Conservation (phyloP, 1,140 invertebrate genomes). For the Ceratosolen fusciceps region DNA sequence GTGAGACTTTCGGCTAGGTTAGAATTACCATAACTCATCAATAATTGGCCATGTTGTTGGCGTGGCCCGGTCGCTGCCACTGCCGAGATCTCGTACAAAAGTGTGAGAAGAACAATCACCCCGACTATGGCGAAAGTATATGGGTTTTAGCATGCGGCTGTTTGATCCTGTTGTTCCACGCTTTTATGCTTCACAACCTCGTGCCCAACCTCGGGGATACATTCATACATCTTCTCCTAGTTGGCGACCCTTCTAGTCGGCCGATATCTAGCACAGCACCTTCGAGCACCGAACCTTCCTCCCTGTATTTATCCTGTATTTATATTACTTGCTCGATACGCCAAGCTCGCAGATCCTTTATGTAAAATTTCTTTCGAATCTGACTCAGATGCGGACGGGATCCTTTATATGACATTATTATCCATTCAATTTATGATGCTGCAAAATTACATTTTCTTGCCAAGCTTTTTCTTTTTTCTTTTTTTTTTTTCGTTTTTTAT, state of each 20-base stretch:
- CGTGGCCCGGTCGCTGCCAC: neutral
- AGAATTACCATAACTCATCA: constrained; percentile 49
- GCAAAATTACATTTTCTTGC: neutral
- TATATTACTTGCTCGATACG: neutral
- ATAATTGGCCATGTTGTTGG: constrained; percentile 33
- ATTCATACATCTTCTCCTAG: constrained; percentile 2
- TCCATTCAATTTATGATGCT: neutral
- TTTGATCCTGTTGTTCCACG: constrained; percentile 9
- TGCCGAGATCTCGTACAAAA: constrained; percentile 23
- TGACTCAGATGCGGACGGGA: neutral
- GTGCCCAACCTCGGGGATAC: too few species aligned
- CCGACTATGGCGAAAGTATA: constrained; percentile 26
- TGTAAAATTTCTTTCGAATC: neutral
- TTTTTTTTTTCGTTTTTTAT: too few species aligned
- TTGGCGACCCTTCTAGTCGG: neutral
- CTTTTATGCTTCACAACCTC: too few species aligned
- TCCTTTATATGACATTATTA: neutral
- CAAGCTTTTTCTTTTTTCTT: too few species aligned
- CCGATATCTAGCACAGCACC: too few species aligned
- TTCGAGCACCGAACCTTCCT: too few species aligned
- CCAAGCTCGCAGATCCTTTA: neutral
- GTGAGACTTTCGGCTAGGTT: constrained; percentile 43
- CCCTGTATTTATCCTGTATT: too few species aligned
- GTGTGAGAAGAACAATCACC: constrained; percentile 44
- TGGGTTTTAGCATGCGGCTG: constrained; percentile 18